Evolutionary conservation across 2,113 vertebrate genomes (phyloP).

Genomic region (Campylorhamphus procurvoides): DNA sequence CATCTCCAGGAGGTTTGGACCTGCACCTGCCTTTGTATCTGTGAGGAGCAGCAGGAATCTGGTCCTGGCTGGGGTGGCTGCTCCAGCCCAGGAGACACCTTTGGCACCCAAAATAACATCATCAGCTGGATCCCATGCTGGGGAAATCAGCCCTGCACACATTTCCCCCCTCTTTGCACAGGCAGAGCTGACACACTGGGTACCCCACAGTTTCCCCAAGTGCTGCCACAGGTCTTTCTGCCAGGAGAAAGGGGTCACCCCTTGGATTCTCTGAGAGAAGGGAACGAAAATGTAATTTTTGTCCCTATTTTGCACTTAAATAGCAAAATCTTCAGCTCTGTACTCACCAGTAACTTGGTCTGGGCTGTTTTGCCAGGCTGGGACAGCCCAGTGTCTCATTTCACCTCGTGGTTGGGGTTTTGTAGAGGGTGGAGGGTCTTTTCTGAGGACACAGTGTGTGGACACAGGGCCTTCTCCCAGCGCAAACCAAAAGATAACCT

Average conservation of each 20-base stretch:
- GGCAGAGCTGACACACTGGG: neutral
- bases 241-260: neutral
- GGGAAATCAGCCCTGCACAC: neutral
- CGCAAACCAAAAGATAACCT: neutral
- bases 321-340: neutral
- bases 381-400: neutral
- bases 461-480: neutral
- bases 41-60: rapidly evolving
- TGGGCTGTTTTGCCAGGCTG: neutral
- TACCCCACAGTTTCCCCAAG: neutral
- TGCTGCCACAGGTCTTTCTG: neutral
- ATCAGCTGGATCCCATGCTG: rapidly evolving
- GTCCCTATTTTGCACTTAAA: neutral
- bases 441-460: neutral
- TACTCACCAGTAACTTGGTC: neutral
- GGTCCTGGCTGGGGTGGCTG: neutral
- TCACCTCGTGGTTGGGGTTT: neutral
- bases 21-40: neutral
- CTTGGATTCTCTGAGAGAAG: neutral
- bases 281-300: neutral
- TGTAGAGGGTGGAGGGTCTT: neutral
- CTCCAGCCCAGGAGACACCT: neutral
- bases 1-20: neutral
- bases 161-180: rapidly evolving
- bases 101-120: neutral